Conservation (phyloP, 2,113 vertebrate species). For the Stictonetta naevosa region DNA sequence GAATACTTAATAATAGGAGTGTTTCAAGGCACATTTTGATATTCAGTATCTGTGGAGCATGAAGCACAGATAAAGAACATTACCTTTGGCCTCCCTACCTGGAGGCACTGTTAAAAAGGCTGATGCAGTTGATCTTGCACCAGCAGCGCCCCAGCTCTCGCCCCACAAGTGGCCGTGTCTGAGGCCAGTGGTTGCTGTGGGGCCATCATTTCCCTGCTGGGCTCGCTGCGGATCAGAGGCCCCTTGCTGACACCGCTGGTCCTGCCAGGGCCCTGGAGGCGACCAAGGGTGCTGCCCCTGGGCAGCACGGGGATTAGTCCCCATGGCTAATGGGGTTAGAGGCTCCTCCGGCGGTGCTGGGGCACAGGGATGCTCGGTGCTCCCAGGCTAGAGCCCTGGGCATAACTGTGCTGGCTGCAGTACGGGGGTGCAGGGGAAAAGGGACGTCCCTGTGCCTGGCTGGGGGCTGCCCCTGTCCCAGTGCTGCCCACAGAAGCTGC, state of each 20-base stretch:
- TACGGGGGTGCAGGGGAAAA: neutral
- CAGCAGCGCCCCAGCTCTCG: rapidly evolving
- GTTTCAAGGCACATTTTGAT: neutral
- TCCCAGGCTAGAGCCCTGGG: neutral
- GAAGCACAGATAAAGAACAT: slow-evolving; percentile 31
- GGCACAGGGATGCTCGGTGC: neutral
- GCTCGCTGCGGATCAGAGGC: rapidly evolving
- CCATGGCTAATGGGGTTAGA: neutral
- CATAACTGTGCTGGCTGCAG: neutral
- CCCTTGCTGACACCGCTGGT: neutral
- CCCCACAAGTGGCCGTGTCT: rapidly evolving
- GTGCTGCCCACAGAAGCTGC: neutral
- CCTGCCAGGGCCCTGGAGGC: neutral
- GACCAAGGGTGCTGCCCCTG: rapidly evolving
- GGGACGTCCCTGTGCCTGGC: too few relatives aligned
- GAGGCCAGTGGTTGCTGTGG: neutral
- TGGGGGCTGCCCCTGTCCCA: neutral
- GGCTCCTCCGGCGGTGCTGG: neutral
- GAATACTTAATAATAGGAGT: neutral
- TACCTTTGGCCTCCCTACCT: slow-evolving; percentile 53
- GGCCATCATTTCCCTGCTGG: neutral
- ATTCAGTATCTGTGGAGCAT: neutral
- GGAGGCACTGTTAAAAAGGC: neutral
- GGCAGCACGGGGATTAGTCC: rapidly evolving
- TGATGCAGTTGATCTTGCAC: neutral